Percentiles rank a stretch among this genome's conserved stretches.
Evolutionary conservation across 1,140 invertebrate genomes (phyloP).

Genomic region (Gryllus bimaculatus): DNA sequence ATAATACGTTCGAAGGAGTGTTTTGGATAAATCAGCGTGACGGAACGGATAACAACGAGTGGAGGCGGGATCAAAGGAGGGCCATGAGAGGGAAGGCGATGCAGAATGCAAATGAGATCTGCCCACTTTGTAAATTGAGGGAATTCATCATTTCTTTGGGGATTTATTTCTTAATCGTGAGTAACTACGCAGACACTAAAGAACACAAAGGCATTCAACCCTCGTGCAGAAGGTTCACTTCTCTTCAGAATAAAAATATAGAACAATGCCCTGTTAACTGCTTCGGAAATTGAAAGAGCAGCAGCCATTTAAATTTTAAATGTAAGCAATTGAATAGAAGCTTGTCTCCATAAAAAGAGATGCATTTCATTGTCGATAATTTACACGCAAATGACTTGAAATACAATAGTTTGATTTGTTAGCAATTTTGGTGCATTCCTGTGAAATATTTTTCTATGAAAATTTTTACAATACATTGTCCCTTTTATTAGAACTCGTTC

Average conservation of each 20-base stretch:
- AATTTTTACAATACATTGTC: background rate
- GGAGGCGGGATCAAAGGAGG: background rate
- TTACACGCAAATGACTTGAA: background rate
- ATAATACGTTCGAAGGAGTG: too few relatives aligned
- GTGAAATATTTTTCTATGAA: background rate
- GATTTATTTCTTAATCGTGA: background rate
- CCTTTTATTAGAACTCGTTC: background rate
- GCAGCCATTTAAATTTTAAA: background rate
- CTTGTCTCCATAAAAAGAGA: background rate
- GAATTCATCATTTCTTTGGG: background rate
- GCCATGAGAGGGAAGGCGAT: background rate
- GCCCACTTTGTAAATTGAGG: background rate
- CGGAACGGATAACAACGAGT: too few relatives aligned
- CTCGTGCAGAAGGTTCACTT: background rate
- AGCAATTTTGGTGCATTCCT: background rate
- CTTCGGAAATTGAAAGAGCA: background rate
- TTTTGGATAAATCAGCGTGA: too few relatives aligned
- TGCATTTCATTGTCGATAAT: background rate
- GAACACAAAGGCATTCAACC: background rate
- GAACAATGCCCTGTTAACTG: background rate
- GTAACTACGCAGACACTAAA: background rate
- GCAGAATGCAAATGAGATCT: background rate
- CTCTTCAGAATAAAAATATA: background rate
- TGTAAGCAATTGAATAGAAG: background rate
- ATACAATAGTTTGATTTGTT: background rate